Base-by-base conservation (phyloP, 2,113 vertebrate species). In the Noturus placidus region DNA sequence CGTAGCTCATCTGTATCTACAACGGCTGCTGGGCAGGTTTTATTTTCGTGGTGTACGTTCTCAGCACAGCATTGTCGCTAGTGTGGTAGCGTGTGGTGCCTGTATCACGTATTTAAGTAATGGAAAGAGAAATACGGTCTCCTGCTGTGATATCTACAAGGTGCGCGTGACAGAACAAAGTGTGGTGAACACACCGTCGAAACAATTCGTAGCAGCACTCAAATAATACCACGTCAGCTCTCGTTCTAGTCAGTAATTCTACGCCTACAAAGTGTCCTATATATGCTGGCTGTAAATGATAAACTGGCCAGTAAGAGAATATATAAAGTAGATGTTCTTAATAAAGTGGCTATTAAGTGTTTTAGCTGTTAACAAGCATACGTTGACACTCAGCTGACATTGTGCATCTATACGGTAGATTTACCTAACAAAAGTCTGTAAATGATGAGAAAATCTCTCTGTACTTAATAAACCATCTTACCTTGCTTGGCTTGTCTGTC, bases 401-500 rank as follows among this genome's bases (percentile, higher is more conserved):
- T 8, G 7, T 20, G 10, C 35, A 42, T 1, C 35, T 25, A 4
- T 11, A 25, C 5, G n/a, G 2, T 35, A 30, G 67, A 10, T 63
- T 15, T 27, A 2, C 59, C 0, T 25, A 27, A 63, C 27, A 10
- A 25, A 63, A 54, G 52, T 52, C 13, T 14, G 52, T 52, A 2
- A 52, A 54, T 2, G 2, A 14, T 14, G 52, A 14, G 13, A 14
- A 54, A 54, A 59, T 22, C 19, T 20, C 20, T 59, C 5, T 56
- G 54, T 19, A 17, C 54, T 33, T 6, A 38, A 38, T 38, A 59
- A 81, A 81, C 25, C 17, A 17, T 42, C 95, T 95, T 90, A 98
- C 98, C 97, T 99, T 99, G 95, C 97, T 99, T 9, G 98, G 98
- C 91, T 99, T 99, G 94, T 99, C 98, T 63, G 97, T 99, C 87